phyloP scores from a whole-genome alignment of 1,140 invertebrate genomes.

The Lordiphosa clarofinis region DNA sequence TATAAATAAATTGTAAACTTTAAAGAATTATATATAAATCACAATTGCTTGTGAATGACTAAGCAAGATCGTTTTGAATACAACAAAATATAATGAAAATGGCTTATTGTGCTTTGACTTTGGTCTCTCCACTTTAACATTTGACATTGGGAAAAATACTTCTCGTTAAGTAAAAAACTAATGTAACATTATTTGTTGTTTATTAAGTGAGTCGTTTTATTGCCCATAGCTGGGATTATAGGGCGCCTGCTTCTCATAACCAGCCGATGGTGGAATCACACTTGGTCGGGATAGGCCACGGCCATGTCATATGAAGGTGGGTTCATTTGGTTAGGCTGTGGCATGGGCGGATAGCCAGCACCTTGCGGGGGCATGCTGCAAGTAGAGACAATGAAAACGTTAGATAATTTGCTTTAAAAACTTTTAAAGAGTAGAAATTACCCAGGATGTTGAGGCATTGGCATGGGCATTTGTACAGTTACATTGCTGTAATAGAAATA shows the following conservation, averaged over 20 bases:
- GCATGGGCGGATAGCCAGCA: constrained; percentile 40
- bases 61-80: too few species aligned
- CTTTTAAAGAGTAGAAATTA: constrained; percentile 30
- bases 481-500: constrained; percentile 34
- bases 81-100: neutral
- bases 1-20: too few species aligned
- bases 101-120: constrained; percentile 3
- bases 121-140: constrained; percentile 4
- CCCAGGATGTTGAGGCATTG: constrained; percentile 47
- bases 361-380: constrained; percentile 43
- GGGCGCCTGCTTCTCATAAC: constrained; percentile 70
- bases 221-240: constrained; percentile 69
- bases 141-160: too few species aligned
- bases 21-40: too few species aligned
- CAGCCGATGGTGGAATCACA: constrained; percentile 23
- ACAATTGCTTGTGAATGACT: too few species aligned
- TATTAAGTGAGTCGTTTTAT: constrained; percentile 16
- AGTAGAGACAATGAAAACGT: constrained; percentile 11
- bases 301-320: constrained; percentile 69
- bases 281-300: constrained; percentile 43
- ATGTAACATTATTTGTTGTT: too few species aligned
- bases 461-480: constrained; percentile 68
- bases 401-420: constrained; percentile 12
- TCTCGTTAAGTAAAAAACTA: too few species aligned
- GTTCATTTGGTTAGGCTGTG: constrained; percentile 46